These are phyloP conservation scores for Napeogenes inachia DNA, from an alignment of 2,888 invertebrate species.

Conservation along the genomic window DNA sequence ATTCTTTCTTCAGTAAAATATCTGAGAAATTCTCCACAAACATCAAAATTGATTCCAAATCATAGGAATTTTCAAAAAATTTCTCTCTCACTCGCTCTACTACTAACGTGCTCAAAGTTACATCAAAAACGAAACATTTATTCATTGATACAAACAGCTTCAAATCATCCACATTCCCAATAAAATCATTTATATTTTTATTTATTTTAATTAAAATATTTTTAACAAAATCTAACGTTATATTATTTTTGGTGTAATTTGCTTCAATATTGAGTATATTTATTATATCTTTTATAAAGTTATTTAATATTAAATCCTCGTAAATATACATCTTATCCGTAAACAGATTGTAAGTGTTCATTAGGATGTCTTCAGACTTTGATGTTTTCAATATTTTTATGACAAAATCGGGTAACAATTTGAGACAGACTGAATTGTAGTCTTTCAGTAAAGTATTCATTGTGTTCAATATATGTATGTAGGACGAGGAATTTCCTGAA, in stretches of 20 bases:
- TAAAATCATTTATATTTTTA: conserved; percentile 5
- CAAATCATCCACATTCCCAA: conserved; percentile 6
- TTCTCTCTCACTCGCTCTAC: not conserved
- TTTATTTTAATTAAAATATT: conserved; percentile 21
- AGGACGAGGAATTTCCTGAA: conserved; percentile 44
- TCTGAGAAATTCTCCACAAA: not conserved
- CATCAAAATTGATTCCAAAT: not conserved
- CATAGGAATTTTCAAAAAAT: conserved; percentile 10
- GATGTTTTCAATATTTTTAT: conserved; percentile 29
- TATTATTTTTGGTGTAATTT: conserved; percentile 27
- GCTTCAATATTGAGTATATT: conserved; percentile 24
- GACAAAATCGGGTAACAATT: conserved; percentile 41
- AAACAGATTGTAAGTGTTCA: conserved; percentile 35
- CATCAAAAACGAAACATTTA: conserved; percentile 7
- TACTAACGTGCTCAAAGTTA: not conserved
- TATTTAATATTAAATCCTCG: conserved; percentile 24
- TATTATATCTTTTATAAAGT: conserved; percentile 27
- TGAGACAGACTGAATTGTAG: conserved; percentile 41
- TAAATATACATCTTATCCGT: conserved; percentile 48
- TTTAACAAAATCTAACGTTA: conserved; percentile 32
- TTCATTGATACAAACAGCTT: conserved; percentile 11
- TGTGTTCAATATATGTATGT: conserved; percentile 43
- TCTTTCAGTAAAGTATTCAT: conserved; percentile 41
- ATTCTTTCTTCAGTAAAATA: not conserved
- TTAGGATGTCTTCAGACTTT: conserved; percentile 35